A percentile compares a stretch with the other conserved stretches of the same genome.
These are phyloP conservation scores for Drosophila grimshawi DNA, from an alignment of 1,140 invertebrate genomes.

Conservation along the genomic window DNA sequence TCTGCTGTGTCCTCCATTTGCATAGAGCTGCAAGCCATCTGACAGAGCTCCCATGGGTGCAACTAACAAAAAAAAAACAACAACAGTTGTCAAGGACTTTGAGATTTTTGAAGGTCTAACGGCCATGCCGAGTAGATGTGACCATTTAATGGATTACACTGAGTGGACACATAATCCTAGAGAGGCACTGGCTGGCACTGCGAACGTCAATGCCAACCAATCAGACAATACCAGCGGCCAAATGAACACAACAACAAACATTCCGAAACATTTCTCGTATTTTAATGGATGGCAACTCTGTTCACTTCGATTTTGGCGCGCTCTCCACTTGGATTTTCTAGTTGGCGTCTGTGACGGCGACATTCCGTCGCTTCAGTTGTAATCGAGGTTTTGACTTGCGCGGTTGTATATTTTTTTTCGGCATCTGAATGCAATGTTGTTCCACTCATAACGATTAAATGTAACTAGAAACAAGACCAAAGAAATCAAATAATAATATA, in stretches of 20 bases:
- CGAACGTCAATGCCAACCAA: background rate
- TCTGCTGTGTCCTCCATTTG: slow-evolving; percentile 21
- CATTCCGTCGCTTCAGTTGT: slow-evolving; percentile 67
- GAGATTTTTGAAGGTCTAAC: slow-evolving; percentile 9
- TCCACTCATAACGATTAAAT: slow-evolving; percentile 9
- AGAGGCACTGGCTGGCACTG: slow-evolving; percentile 25
- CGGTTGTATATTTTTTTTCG: slow-evolving; percentile 45
- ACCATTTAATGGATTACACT: slow-evolving; percentile 17
- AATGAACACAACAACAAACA: slow-evolving; percentile 12
- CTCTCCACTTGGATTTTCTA: slow-evolving; percentile 25
- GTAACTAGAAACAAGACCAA: background rate
- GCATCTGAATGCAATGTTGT: slow-evolving; percentile 26
- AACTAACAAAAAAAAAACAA: background rate
- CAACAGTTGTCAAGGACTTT: slow-evolving; percentile 8
- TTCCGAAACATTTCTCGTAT: background rate
- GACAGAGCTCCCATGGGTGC: slow-evolving; percentile 32
- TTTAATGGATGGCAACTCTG: slow-evolving; percentile 37
- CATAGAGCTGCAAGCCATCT: slow-evolving; percentile 28
- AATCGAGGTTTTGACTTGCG: slow-evolving; percentile 50
- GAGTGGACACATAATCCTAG: slow-evolving; percentile 16
- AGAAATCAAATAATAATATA: slow-evolving; percentile 15
- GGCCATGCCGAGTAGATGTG: background rate
- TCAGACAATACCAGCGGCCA: background rate
- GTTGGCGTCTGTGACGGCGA: slow-evolving; percentile 18
- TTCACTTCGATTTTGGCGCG: slow-evolving; percentile 51